Conservation (phyloP, 2,113 vertebrate species). For the Cromileptes altivelis region DNA sequence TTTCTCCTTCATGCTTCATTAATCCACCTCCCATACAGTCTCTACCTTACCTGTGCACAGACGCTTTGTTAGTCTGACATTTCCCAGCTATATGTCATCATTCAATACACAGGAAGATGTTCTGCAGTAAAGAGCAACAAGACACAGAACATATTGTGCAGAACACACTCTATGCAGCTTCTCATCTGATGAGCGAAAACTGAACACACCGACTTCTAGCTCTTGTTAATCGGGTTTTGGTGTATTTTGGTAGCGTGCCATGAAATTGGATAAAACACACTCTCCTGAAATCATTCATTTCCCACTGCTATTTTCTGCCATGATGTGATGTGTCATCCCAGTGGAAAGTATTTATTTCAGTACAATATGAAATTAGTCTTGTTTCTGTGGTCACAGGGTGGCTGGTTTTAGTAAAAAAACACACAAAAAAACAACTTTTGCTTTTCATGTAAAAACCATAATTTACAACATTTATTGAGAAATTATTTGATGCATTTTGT, state of each 20-base stretch:
- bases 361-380: background rate
- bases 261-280: background rate
- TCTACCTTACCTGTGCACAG: background rate
- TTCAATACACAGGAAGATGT: conserved; percentile 6
- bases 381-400: background rate
- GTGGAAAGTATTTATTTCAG: background rate
- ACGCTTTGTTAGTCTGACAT: conserved; percentile 31
- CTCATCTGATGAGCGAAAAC: conserved; percentile 2
- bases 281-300: background rate
- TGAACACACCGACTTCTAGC: background rate
- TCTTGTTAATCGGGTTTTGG: background rate
- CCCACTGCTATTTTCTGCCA: background rate
- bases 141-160: background rate
- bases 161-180: background rate
- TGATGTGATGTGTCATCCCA: background rate
- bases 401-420: background rate
- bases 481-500: background rate
- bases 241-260: background rate
- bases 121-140: conserved; percentile 27
- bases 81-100: conserved; percentile 19
- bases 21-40: conserved; percentile 2
- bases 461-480: background rate
- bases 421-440: background rate
- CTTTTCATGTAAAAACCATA: background rate
- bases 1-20: conserved; percentile 20